A percentile compares a stretch with the other conserved stretches of the same genome.
These are phyloP conservation scores for Menura novaehollandiae DNA, from an alignment of 2,113 vertebrate genomes.

Conservation along the genomic window DNA sequence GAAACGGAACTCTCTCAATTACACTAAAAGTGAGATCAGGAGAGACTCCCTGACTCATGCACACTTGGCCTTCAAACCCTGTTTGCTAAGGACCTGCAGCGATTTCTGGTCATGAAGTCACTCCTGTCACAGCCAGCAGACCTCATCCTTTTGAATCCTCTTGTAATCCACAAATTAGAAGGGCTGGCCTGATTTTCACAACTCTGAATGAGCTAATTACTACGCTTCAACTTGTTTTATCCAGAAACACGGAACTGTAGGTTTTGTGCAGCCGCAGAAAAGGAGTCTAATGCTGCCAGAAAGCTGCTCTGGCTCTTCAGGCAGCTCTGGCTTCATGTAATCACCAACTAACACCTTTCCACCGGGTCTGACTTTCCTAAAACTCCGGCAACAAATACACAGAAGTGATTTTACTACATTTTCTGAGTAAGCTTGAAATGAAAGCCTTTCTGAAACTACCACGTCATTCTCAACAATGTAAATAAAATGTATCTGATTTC, in stretches of 20 bases:
- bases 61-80: background rate
- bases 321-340: fast-evolving
- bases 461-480: fast-evolving
- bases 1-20: background rate
- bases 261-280: too few species aligned
- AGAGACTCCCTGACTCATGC: background rate
- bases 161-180: background rate
- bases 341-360: background rate
- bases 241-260: background rate
- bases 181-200: background rate
- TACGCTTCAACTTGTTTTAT: fast-evolving
- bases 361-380: fast-evolving
- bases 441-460: background rate
- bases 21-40: fast-evolving
- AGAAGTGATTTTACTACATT: fast-evolving
- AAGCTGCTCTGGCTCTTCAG: background rate
- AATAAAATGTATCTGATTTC: background rate
- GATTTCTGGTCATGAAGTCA: background rate
- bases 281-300: background rate
- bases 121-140: background rate
- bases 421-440: background rate
- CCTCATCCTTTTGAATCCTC: background rate
- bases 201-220: background rate
- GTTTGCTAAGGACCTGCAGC: background rate
- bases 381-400: fast-evolving